These are phyloP conservation scores for Camponotus pennsylvanicus DNA, from an alignment of 1,140 invertebrate species.

Conservation along the genomic window DNA sequence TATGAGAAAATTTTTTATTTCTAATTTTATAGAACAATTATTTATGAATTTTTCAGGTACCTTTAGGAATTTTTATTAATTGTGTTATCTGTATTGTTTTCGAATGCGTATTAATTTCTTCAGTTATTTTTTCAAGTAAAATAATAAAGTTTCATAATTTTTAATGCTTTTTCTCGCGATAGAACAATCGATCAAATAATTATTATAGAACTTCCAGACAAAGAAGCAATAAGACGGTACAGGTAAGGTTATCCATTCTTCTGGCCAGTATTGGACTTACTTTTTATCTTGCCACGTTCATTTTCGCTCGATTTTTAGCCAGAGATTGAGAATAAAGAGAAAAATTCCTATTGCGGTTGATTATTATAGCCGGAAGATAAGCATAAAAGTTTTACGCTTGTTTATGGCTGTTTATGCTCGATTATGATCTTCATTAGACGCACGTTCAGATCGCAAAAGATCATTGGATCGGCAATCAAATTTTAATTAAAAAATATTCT, in stretches of 20 bases:
- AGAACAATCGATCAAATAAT: not conserved
- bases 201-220: not conserved
- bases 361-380: no score
- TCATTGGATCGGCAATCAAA: no score
- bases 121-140: slow-evolving; percentile 5
- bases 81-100: not conserved
- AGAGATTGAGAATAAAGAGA: no score
- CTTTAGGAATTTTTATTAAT: not conserved
- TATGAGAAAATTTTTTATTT: not conserved
- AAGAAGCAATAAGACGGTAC: not conserved
- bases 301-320: no score
- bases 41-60: not conserved
- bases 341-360: no score
- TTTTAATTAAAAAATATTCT: no score
- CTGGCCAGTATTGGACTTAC: no score
- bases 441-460: no score
- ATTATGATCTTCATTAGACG: no score
- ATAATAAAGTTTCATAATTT: not conserved
- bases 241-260: not conserved
- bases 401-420: no score
- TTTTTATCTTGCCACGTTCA: no score
- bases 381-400: no score
- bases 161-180: not conserved
- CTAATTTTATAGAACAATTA: not conserved
- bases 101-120: not conserved